phyloP scores from a whole-genome alignment of 2,797 vertebrate species.

The Botia almorhae region DNA sequence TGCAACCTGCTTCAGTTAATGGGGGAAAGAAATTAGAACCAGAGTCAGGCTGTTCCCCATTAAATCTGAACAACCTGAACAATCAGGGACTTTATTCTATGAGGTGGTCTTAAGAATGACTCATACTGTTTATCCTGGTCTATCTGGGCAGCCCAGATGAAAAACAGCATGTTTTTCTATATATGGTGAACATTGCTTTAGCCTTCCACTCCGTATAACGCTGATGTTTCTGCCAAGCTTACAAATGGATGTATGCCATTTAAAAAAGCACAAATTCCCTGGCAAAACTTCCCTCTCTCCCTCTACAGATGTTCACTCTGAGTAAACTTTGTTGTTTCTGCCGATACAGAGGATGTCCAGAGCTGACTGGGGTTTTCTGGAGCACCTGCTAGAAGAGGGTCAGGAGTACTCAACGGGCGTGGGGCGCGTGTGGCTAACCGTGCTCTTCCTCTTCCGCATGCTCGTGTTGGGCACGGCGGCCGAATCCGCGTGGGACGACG shows the following conservation, averaged over 20 bases:
- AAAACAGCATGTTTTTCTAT: neutral
- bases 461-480: constrained; percentile 79
- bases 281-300: neutral
- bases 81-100: constrained; percentile 3
- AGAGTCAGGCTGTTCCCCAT: constrained; percentile 3
- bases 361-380: constrained; percentile 86
- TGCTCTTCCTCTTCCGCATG: constrained; percentile 85
- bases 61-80: constrained; percentile 15
- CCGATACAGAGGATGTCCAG: constrained; percentile 82
- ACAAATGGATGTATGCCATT: neutral
- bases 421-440: constrained; percentile 83
- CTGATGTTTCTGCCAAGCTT: neutral
- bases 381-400: constrained; percentile 83
- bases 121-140: constrained; percentile 13
- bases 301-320: neutral
- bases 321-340: constrained; percentile 40
- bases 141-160: neutral
- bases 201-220: neutral
- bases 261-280: neutral
- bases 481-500: constrained; percentile 85
- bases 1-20: constrained; percentile 1
- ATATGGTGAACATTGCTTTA: neutral
- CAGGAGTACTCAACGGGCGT: constrained; percentile 82
- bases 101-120: constrained; percentile 32
- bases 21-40: neutral